Base-by-base conservation (phyloP, 92 coral and sea anemone genomes). In the Diadumene lineata region DNA sequence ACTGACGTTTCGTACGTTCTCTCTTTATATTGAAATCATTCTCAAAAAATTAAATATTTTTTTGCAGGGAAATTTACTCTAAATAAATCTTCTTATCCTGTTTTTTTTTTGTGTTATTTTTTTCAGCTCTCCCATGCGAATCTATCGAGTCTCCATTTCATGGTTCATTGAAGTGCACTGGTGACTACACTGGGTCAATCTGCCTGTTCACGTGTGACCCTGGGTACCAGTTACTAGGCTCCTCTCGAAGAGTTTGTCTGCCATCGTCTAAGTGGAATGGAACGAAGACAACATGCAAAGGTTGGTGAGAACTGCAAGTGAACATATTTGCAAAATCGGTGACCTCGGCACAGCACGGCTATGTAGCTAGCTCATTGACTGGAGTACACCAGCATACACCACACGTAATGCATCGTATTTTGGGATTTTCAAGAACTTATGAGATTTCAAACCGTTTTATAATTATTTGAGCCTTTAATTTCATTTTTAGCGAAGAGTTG, bases 71-170 rank as follows among this genome's bases (percentile, higher is more conserved):
- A n/a, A n/a, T n/a, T n/a, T n/a, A n/a, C n/a, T n/a, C n/a, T n/a
- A n/a, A 6, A 11, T 44, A 44, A 44, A 44, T 44, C 51, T 44
- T 8, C 9, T 44, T 17, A 8, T 44, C 9, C 51, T 44, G 38
- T 63, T 63, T 26, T 32, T 65, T 22, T 31, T 9, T 7, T 72
- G n/a, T n/a, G n/a, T n/a, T n/a, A n/a, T n/a, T n/a, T n/a, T n/a
- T n/a, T 34, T 25, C 66, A 81, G 86, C 74, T 6, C 62, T 81
- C 33, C 75, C 86, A 9, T 81, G 86, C 58, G 86, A 68, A 63
- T 31, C 72, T n/a, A 53, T 81, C 32, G 76, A 74, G 26, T 4
- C 51, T 33, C 86, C 70, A 0, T 11, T 32, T 38, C 73, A 67
- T 43, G 86, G 86, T 18, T 21, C 24, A 56, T 73, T 74, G 69